Evolutionary conservation across 2,888 invertebrate genomes (phyloP).

Genomic region (Hirtodrosophila histrioides): DNA sequence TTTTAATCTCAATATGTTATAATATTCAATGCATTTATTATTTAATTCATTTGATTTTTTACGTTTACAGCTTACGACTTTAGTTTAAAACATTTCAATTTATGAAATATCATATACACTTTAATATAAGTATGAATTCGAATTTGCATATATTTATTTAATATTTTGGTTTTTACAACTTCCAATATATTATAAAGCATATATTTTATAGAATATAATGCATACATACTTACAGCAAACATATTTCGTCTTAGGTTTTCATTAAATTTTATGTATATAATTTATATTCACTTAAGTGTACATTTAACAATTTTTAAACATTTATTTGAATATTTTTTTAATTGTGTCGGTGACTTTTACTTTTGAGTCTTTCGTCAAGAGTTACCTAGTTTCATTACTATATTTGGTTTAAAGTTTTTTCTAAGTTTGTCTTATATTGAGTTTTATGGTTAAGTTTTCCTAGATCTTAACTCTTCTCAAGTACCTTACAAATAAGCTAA

Average conservation of each 20-base stretch:
- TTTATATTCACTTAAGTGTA: background rate
- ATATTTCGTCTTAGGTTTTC: conserved; percentile 3
- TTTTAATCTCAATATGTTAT: conserved; percentile 16
- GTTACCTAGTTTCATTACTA: conserved; percentile 20
- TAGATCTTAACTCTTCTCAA: background rate
- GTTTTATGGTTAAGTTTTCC: conserved; percentile 9
- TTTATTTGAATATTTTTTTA: conserved; percentile 20
- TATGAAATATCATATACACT: conserved; percentile 1
- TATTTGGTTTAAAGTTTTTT: background rate
- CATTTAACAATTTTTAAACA: conserved; percentile 4
- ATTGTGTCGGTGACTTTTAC: conserved; percentile 31
- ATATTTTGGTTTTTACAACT: conserved; percentile 1
- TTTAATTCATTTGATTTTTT: conserved; percentile 6
- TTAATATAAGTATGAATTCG: background rate
- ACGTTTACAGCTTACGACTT: background rate
- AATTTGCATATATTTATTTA: too few relatives aligned
- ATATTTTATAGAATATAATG: too few relatives aligned
- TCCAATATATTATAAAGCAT: background rate
- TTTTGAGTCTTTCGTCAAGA: conserved; percentile 49
- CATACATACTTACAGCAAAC: conserved; percentile 22
- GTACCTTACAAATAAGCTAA: conserved; percentile 6
- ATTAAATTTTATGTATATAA: background rate
- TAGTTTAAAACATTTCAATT: conserved; percentile 12
- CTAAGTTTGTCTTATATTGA: conserved; percentile 20
- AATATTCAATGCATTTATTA: conserved; percentile 28